These are phyloP conservation scores for Oceanodroma tethys DNA, from an alignment of 2,113 vertebrate genomes.

Conservation along the genomic window DNA sequence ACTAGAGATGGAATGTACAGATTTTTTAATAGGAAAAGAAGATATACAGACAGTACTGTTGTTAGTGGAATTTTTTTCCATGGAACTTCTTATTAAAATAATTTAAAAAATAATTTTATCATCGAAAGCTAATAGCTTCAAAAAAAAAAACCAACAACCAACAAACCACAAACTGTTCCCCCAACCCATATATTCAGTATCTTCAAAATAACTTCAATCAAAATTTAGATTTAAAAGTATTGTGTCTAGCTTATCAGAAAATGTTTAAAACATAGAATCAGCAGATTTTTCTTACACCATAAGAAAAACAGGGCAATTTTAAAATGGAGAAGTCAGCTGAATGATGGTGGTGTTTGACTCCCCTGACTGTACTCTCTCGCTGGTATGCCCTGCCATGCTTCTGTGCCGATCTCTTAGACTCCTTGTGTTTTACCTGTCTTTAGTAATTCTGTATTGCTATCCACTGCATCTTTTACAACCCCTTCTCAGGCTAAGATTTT, in stretches of 20 bases:
- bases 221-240: background rate
- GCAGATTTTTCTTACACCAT: background rate
- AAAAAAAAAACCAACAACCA: no score
- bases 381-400: background rate
- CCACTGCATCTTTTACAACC: background rate
- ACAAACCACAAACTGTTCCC: background rate
- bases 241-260: background rate
- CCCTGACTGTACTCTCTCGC: background rate
- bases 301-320: background rate
- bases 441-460: background rate
- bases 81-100: background rate
- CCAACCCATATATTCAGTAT: background rate
- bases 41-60: background rate
- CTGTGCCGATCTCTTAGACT: background rate
- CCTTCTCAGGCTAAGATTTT: background rate
- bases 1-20: background rate
- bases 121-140: background rate
- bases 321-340: background rate
- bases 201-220: background rate
- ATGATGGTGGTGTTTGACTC: fast-evolving
- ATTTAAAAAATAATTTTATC: background rate
- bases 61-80: background rate
- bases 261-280: background rate
- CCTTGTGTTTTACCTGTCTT: background rate
- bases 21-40: background rate